Evolutionary conservation across 2,888 invertebrate species (phyloP), one percentile per base, ranked within the genome.

Genomic region (Caenorhabditis zanzibari): DNA sequence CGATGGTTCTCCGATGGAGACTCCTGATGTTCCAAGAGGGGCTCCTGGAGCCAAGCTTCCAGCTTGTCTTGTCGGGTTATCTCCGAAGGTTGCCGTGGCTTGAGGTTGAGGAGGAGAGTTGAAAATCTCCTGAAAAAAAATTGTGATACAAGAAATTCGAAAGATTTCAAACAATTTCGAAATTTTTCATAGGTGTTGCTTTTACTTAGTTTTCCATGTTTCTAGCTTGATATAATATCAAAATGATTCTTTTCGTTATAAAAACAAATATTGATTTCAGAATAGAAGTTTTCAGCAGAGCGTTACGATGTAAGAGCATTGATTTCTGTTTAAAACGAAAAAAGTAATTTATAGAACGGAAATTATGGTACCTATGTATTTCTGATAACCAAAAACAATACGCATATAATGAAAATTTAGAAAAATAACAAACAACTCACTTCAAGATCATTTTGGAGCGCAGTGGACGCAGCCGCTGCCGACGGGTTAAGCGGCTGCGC

Each of bases 1-100:
- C 5, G 74, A 10, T 14, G 63, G 35, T 2, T 83, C 79, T 22
- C 79, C 84, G 24, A 73, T 82, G 5, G 77, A 16, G 7, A 77
- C 75, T 59, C 77, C 76, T 7, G 77, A 56, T 2, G 71, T 58
- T 12, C 86, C 87, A 41, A 89, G 86, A 19, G 89, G 89, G 9
- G 88, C 84, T 56, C 90, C 90, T 16, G 90, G 90, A 12, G 90
- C 90, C 24, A 90, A 75, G 69, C 86, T 86, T 24, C 88, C 86
- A n/a, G 69, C 72, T 58, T 85, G 80, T 32, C 76, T 64, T 63
- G 86, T 81, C 9, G 56, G 47, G 19, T 19, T 47, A 10, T 47
- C 86, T 14, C 83, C 52, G 59, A 84, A 84, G 9, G 79, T 61
- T 47, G 47, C 7, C n/a, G 47, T 19, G 6, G 19, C 19, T 64